These are phyloP conservation scores for Ciconia boyciana DNA, from an alignment of 2,113 vertebrate species.

Conservation along the genomic window DNA sequence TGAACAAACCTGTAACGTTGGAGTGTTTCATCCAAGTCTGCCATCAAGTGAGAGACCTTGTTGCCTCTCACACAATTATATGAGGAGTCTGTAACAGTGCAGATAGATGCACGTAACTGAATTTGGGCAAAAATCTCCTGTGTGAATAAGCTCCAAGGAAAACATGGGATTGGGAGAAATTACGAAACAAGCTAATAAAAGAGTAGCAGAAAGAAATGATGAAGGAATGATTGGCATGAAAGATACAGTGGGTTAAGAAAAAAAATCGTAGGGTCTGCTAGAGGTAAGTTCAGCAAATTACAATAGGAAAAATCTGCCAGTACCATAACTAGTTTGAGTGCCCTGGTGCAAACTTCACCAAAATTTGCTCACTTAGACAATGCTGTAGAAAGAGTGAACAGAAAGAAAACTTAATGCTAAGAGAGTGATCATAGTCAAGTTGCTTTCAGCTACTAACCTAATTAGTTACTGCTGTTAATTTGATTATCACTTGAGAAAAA, in stretches of 20 bases:
- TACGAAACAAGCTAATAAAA: not conserved
- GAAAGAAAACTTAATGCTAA: not conserved
- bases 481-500: not conserved
- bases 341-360: not conserved
- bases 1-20: not conserved
- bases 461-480: constrained; percentile 13
- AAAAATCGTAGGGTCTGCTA: not conserved
- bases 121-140: not conserved
- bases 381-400: not conserved
- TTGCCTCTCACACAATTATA: not conserved
- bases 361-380: not conserved
- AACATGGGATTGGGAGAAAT: not conserved
- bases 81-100: not conserved
- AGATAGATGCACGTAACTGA: not conserved
- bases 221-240: not conserved
- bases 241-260: not conserved
- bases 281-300: not conserved
- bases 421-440: not conserved
- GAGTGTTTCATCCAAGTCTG: not conserved
- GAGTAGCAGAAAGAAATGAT: not conserved
- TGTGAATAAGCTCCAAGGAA: not conserved
- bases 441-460: not conserved
- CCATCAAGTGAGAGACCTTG: not conserved
- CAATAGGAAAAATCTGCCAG: not conserved
- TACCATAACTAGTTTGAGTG: not conserved